Conservation (phyloP, 2,113 vertebrate species). For the Lamprotornis superbus region DNA sequence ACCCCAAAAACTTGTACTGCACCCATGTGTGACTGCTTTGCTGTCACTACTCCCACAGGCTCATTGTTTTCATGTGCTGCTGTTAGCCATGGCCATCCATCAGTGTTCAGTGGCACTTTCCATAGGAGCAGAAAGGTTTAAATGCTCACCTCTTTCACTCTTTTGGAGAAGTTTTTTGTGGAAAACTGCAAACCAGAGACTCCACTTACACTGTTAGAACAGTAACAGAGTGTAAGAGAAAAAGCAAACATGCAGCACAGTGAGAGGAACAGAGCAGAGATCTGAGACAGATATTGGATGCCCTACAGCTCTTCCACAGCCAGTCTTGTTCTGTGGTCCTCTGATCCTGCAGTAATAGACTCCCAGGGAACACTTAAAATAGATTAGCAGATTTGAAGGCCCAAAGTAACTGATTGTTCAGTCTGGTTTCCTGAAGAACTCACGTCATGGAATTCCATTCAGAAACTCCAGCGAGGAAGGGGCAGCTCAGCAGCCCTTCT, state of each 20-base stretch:
- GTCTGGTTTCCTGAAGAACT: not conserved
- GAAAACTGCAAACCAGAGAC: not conserved
- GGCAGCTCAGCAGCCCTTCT: not conserved
- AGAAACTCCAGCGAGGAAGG: not conserved
- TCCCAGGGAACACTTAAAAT: conserved; percentile 22
- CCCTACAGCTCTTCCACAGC: not conserved
- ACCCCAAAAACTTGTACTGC: not conserved
- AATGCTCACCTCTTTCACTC: not conserved
- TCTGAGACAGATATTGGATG: not conserved
- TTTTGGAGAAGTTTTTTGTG: not conserved
- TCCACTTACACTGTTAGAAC: not conserved
- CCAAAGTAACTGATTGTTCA: not conserved
- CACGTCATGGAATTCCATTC: not conserved
- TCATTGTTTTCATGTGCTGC: not conserved
- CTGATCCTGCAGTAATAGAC: conserved; percentile 6
- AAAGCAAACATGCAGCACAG: not conserved
- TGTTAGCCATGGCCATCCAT: not conserved
- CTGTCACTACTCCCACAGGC: not conserved
- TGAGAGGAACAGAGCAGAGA: not conserved
- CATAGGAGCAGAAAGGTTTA: not conserved
- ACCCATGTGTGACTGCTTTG: not conserved
- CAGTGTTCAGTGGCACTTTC: not conserved
- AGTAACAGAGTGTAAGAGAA: not conserved
- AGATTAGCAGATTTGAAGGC: conserved; percentile 26
- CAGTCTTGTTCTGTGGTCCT: not conserved